Evolutionary conservation across 2,113 vertebrate genomes (phyloP), one percentile per base, ranked within the genome.

Genomic region (Sander lucioperca): DNA sequence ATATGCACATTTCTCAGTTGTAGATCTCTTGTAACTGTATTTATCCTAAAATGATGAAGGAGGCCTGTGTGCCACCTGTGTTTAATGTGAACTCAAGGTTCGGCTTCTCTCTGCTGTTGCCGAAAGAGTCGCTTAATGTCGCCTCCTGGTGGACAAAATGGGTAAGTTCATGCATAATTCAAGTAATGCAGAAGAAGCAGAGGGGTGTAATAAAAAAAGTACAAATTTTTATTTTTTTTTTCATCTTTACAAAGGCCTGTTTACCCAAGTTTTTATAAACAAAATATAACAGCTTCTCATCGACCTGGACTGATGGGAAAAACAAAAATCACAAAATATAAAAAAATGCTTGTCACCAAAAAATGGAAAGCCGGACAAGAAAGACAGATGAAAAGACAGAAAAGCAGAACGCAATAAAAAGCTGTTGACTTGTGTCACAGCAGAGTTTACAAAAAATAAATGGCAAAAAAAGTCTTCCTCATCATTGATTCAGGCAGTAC

Each of bases 211-310:
- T 97, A 97, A 96, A 97, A 97, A 98, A 97, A 96, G 97, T 98
- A 98, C 97, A 98, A 98, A 98, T 96, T 97, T 43, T 43, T 43
- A 43, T 43, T 96, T 96, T 97, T 87, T 97, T 97, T 89, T 88
- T 82, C 77, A 33, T 96, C 96, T 97, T 97, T 97, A 97, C 96
- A 97, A 98, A 97, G 96, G 96, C 96, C 95, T 94, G 94, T 94
- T 93, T 82, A 89, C 81, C 85, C 94, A 63, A 93, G 96, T 75
- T 96, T 96, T 95, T 94, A 93, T 95, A 95, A 97, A 97, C 96
- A 98, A 98, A 98, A 98, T 97, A 97, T 96, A 98, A 97, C 97
- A 97, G 96, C 94, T 96, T 98, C 94, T 97, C 95, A 95, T 96
- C 95, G 91, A 96, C 96, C 95, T 95, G 95, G 96, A 96, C 94